Percentiles rank a stretch among this genome's conserved stretches.
phyloP scores from a whole-genome alignment of 2,888 invertebrate genomes.

The Tipula helvola region DNA sequence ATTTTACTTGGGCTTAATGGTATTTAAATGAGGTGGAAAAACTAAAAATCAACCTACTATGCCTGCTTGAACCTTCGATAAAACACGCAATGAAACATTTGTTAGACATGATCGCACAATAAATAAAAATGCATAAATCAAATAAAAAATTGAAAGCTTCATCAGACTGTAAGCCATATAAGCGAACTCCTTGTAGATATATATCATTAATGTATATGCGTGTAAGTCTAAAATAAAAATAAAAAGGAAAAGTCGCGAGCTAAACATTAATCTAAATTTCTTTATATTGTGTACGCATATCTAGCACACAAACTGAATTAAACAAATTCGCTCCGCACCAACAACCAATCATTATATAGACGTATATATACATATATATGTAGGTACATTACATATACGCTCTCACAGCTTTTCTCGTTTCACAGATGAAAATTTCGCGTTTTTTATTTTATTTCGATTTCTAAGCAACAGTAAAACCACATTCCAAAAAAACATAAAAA shows the following conservation, averaged over 20 bases:
- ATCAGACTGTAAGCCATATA: not conserved
- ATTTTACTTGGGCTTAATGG: no score
- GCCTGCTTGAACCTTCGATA: no score
- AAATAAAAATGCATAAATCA: not conserved
- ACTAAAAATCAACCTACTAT: no score
- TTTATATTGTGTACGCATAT: not conserved
- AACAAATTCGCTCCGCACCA: constrained; percentile 4
- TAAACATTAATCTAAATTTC: not conserved
- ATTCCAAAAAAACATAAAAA: not conserved
- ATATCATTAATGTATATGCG: not conserved
- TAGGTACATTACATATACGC: not conserved
- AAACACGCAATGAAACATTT: not conserved
- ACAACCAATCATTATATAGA: not conserved
- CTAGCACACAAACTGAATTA: not conserved
- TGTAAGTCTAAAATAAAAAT: not conserved
- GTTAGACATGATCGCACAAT: not conserved
- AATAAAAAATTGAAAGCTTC: not conserved
- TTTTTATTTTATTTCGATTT: not conserved
- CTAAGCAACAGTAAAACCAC: not conserved
- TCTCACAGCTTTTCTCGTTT: not conserved
- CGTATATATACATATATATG: not conserved
- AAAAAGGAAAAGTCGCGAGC: not conserved
- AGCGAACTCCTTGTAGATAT: not conserved
- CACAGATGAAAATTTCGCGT: not conserved
- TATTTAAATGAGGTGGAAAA: no score